A percentile compares a stretch with the other conserved stretches of the same genome.
phyloP scores from a whole-genome alignment of 2,113 vertebrate genomes.

The Ascaphus truei region DNA sequence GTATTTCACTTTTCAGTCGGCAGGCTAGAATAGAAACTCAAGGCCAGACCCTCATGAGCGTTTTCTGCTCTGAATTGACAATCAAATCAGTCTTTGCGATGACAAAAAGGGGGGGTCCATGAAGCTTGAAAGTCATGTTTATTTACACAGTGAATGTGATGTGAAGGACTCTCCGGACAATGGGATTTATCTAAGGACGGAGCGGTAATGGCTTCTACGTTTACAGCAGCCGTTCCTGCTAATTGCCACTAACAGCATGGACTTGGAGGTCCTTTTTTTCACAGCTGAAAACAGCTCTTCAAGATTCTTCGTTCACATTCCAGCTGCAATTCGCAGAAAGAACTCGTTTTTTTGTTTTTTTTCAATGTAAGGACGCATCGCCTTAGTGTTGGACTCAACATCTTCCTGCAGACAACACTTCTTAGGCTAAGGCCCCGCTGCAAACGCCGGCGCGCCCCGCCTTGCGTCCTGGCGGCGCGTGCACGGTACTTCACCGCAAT shows the following conservation, averaged over 20 bases:
- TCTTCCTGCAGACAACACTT: no score
- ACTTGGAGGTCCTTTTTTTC: constrained; percentile 1
- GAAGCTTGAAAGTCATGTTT: constrained; percentile 43
- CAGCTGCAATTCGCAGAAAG: no score
- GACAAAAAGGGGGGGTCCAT: neutral
- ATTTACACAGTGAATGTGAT: constrained; percentile 42
- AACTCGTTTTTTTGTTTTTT: no score
- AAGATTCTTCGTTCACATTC: no score
- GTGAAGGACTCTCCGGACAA: constrained; percentile 42
- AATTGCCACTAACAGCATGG: constrained; percentile 37
- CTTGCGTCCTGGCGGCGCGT: no score
- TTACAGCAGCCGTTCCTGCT: neutral
- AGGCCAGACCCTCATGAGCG: accelerated
- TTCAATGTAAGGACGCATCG: no score
- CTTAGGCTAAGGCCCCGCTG: no score
- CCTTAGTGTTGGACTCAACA: no score
- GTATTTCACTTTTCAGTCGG: neutral
- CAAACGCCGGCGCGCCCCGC: no score
- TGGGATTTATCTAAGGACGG: constrained; percentile 45
- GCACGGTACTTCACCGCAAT: no score
- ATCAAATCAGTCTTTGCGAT: constrained; percentile 1
- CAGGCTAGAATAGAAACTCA: neutral
- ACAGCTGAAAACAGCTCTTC: neutral
- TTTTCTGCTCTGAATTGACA: neutral
- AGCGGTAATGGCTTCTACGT: constrained; percentile 45